Percentiles rank a stretch among this genome's conserved stretches.
Evolutionary conservation across 2,888 invertebrate genomes (phyloP).

Genomic region (Rhagophthalmus giganteus): DNA sequence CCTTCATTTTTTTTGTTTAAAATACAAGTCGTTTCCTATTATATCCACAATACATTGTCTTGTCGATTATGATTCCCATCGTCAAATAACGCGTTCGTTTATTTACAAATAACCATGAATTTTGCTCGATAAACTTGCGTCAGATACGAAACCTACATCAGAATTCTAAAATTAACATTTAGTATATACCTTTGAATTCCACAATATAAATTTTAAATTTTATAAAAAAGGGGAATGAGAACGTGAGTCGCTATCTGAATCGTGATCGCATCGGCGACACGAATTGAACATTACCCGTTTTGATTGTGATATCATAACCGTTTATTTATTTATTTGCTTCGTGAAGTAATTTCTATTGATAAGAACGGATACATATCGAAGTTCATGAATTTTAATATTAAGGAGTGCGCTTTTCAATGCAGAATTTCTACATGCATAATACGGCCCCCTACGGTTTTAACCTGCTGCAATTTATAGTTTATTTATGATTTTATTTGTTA

Average conservation of each 20-base stretch:
- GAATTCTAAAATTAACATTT: no score
- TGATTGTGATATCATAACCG: conserved; percentile 42
- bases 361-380: conserved; percentile 19
- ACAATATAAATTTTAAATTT: conserved; percentile 29
- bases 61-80: no score
- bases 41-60: no score
- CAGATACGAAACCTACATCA: no score
- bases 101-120: no score
- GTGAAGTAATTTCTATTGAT: conserved; percentile 32
- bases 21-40: no score
- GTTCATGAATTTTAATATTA: conserved; percentile 25
- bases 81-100: no score
- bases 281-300: conserved; percentile 43
- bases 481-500: no score
- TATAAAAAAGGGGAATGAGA: conserved; percentile 26
- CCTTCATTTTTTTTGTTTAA: no score
- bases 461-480: no score
- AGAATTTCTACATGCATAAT: neutral
- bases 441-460: no score
- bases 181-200: neutral
- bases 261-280: conserved; percentile 43
- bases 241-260: conserved; percentile 42
- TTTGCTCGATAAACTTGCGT: no score
- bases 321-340: conserved; percentile 43
- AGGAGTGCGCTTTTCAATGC: conserved; percentile 4